A percentile compares a stretch with the other conserved stretches of the same genome.
These are phyloP conservation scores for Tokudaia tokunoshimensis DNA, from an alignment of 2,797 vertebrate genomes.

Conservation along the genomic window DNA sequence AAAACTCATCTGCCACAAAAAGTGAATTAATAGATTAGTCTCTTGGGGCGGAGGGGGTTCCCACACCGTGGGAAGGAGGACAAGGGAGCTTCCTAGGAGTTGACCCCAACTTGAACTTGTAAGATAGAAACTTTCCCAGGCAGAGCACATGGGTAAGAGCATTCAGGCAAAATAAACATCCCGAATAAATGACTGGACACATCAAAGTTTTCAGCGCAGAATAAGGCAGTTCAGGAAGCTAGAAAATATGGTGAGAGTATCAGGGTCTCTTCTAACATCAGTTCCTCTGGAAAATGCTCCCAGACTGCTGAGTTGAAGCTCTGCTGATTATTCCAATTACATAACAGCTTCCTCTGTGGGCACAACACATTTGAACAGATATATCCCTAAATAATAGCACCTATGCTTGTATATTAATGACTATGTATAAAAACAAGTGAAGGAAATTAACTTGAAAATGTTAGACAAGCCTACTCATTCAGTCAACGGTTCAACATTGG, in stretches of 20 bases:
- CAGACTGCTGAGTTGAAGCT: not conserved
- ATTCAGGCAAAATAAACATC: not conserved
- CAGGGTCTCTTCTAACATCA: not conserved
- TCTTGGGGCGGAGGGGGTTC: not conserved
- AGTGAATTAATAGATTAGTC: not conserved
- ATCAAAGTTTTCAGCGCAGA: not conserved
- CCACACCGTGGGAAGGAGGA: not conserved
- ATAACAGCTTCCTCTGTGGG: not conserved
- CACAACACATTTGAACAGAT: not conserved
- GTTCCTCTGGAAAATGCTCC: slow-evolving; percentile 22
- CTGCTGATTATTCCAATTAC: not conserved
- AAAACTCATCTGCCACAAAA: not conserved
- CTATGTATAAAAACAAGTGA: slow-evolving; percentile 14
- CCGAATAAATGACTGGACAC: not conserved
- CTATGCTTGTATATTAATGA: not conserved
- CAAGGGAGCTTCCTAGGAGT: not conserved
- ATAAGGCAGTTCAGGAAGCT: not conserved
- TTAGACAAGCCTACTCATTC: not conserved
- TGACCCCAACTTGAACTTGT: not conserved
- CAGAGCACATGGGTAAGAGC: not conserved
- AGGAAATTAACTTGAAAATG: slow-evolving; percentile 1
- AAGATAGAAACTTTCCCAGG: not conserved
- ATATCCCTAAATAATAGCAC: not conserved
- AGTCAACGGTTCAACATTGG: not conserved
- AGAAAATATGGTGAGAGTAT: not conserved